phyloP scores from a whole-genome alignment of 2,113 vertebrate species.

The Epinephelus moara region DNA sequence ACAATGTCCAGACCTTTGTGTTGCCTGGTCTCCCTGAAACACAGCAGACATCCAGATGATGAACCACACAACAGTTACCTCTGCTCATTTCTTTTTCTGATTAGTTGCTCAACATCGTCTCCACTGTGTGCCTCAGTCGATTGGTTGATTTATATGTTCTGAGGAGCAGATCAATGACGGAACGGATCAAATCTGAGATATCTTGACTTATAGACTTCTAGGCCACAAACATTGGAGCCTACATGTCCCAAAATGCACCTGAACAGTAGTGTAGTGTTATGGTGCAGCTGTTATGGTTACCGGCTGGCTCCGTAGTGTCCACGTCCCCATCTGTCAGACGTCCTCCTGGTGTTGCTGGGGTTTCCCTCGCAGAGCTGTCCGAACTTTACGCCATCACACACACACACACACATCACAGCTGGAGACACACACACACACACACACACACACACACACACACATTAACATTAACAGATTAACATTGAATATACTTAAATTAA shows the following conservation, averaged over 20 bases:
- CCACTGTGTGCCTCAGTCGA: too few relatives aligned
- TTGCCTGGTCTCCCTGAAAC: rapidly evolving
- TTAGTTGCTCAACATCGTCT: too few relatives aligned
- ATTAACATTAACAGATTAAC: neutral
- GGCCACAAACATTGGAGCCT: neutral
- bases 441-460: neutral
- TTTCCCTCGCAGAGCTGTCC: constrained; percentile 65
- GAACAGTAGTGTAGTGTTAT: neutral
- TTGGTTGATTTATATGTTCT: too few relatives aligned
- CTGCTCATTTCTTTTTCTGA: too few relatives aligned
- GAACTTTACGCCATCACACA: constrained; percentile 39
- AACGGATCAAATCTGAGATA: too few relatives aligned
- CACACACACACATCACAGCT: constrained; percentile 55
- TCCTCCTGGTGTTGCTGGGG: constrained; percentile 35
- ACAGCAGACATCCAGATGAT: constrained; percentile 11
- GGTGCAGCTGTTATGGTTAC: constrained; percentile 21
- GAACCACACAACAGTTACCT: too few relatives aligned
- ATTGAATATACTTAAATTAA: too few relatives aligned
- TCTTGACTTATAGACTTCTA: neutral
- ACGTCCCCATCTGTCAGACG: constrained; percentile 18
- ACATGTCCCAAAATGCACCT: constrained; percentile 3
- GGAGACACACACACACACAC: constrained; percentile 9
- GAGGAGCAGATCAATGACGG: too few relatives aligned
- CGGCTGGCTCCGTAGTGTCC: constrained; percentile 54
- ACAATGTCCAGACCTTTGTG: constrained; percentile 64